Base-by-base conservation (phyloP, 2,113 vertebrate species). In the Rafetus swinhoei region DNA sequence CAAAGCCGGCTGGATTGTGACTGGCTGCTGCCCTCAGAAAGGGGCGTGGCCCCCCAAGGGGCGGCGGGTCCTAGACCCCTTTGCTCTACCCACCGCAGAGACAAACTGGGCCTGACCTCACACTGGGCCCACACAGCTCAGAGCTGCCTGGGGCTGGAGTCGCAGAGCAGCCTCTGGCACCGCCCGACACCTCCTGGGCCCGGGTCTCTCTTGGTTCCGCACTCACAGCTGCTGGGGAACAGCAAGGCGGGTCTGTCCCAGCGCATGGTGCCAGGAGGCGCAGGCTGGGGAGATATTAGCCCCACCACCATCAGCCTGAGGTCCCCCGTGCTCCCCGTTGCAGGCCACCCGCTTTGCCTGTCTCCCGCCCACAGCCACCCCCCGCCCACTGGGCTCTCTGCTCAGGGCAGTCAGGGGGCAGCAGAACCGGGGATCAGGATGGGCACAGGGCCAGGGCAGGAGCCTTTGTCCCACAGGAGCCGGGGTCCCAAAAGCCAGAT, bases 111-210 rank as follows among this genome's bases (percentile, higher is more conserved):
- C 62, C 29, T 3, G 14, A 65, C 27, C 62, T 32, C 18, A 15
- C 62, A 5, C 29, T 18, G 15, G 62, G 62, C 29, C 32, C 62
- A 7, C 7, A 6, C 62, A 8, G 62, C 32, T 8, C 29, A 16
- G 62, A 1, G 22, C 21, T 15, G n/a, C 35, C 72, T 1, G 5
- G 45, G 19, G 39, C 69, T 10, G 22, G 57, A 3, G 9, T 53
- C 7, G 53, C n/a, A 72, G 32, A 21, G n/a, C 69, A 9, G 69
- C 8, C 4, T 15, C 65, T 5, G 2, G 69, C n/a, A 74, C 4
- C 35, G 3, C n/a, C n/a, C 5, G 69, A 4, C n/a, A 11, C 19
- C 5, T 15, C 69, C 32, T 11, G 2, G 9, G n/a, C 19, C 2
- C 15, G 60, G 29, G 27, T 14, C 60, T 29, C 7, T 29, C 7